Conservation (phyloP, 2,888 invertebrate species). For the Leucoma salicis region DNA sequence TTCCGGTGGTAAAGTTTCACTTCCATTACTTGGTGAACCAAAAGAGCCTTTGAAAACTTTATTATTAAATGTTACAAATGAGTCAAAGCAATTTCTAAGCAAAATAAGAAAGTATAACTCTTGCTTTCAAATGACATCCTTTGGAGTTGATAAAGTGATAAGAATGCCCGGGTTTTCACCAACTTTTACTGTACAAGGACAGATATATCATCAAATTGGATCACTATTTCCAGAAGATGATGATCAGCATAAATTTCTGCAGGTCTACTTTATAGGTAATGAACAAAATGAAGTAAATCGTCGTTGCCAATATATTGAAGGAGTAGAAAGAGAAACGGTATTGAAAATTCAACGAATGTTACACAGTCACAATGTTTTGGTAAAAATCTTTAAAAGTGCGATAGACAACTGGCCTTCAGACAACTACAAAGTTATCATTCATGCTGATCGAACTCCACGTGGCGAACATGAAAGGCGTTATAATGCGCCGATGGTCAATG, state of each 20-base stretch:
- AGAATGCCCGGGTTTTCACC: neutral
- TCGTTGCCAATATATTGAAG: conserved; percentile 28
- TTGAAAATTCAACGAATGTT: conserved; percentile 34
- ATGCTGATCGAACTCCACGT: conserved; percentile 33
- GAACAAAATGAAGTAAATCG: conserved; percentile 27
- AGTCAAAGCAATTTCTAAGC: conserved; percentile 17
- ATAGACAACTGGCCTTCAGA: conserved; percentile 33
- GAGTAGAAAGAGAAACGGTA: conserved; percentile 30
- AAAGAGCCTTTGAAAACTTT: conserved; percentile 20
- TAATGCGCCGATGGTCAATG: conserved; percentile 34
- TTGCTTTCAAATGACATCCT: neutral
- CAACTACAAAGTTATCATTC: conserved; percentile 35
- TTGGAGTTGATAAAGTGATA: neutral
- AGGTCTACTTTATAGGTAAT: conserved; percentile 41
- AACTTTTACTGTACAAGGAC: neutral
- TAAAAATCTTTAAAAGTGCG: conserved; percentile 38
- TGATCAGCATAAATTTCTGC: conserved; percentile 34
- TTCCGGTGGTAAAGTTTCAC: conserved; percentile 23
- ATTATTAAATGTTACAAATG: conserved; percentile 7
- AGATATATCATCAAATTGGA: neutral
- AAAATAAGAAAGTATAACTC: conserved; percentile 4
- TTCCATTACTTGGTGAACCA: conserved; percentile 18
- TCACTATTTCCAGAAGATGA: conserved; percentile 2
- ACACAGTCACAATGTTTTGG: conserved; percentile 30
- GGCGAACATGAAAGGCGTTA: conserved; percentile 37